phyloP scores from a whole-genome alignment of 2,888 invertebrate species.

The Empis livida region DNA sequence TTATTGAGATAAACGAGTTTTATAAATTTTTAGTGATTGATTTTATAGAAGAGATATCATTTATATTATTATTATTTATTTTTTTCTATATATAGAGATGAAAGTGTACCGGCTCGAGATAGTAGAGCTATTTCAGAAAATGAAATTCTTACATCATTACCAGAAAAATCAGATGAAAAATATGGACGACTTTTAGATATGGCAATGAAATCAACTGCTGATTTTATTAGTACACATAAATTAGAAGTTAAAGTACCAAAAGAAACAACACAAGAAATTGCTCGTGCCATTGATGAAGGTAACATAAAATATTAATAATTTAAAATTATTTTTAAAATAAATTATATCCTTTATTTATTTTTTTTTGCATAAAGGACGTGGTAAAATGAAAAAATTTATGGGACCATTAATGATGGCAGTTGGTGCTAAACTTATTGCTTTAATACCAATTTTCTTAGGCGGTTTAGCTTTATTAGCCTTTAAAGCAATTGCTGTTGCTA shows the following conservation, averaged over 20 bases:
- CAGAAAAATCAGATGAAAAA: slow-evolving; percentile 40
- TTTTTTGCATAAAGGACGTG: no score
- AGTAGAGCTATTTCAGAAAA: slow-evolving; percentile 35
- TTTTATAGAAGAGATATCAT: not conserved
- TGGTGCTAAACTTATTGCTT: slow-evolving; percentile 57
- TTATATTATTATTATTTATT: slow-evolving; percentile 1
- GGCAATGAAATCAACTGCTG: slow-evolving; percentile 41
- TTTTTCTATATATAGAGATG: slow-evolving; percentile 26
- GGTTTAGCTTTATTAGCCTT: slow-evolving; percentile 58
- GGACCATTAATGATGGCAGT: slow-evolving; percentile 54
- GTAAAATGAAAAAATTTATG: slow-evolving; percentile 61
- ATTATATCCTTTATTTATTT: no score
- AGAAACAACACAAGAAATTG: slow-evolving; percentile 48
- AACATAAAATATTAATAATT: slow-evolving; percentile 16
- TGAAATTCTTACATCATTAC: slow-evolving; percentile 41
- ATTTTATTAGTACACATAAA: slow-evolving; percentile 47
- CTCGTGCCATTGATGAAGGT: slow-evolving; percentile 69
- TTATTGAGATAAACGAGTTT: no score
- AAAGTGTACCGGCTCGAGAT: slow-evolving; percentile 25
- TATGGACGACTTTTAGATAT: slow-evolving; percentile 41
- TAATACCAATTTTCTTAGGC: slow-evolving; percentile 57
- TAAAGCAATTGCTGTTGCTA: slow-evolving; percentile 66
- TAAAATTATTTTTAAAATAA: not conserved
- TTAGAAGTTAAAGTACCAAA: slow-evolving; percentile 59
- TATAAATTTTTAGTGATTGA: no score